These are phyloP conservation scores for Theretra japonica DNA, from an alignment of 2,888 invertebrate species.

Conservation along the genomic window DNA sequence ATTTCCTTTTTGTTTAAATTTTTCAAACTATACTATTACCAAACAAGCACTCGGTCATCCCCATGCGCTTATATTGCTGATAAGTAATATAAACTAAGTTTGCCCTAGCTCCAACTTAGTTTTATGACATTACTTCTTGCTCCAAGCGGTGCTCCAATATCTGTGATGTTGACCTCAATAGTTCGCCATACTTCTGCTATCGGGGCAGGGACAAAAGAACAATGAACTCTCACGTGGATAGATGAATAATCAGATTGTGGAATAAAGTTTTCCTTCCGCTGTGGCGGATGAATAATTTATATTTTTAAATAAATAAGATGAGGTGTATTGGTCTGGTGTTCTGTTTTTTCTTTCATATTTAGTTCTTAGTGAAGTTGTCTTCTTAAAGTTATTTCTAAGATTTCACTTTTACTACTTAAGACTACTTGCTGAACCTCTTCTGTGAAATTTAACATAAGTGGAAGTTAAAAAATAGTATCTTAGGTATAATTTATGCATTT, in stretches of 20 bases:
- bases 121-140: conserved; percentile 23
- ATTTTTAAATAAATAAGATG: too few relatives aligned
- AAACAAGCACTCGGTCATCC: neutral
- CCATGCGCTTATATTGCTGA: conserved; percentile 20
- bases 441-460: too few relatives aligned
- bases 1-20: too few relatives aligned
- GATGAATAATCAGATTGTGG: neutral
- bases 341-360: too few relatives aligned
- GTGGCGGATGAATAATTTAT: too few relatives aligned
- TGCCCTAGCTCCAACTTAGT: conserved; percentile 20
- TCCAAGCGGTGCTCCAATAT: conserved; percentile 25
- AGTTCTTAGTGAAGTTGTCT: too few relatives aligned
- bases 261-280: neutral
- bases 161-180: conserved; percentile 23
- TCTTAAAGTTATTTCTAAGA: too few relatives aligned
- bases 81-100: conserved; percentile 25
- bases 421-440: too few relatives aligned
- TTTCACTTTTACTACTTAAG: too few relatives aligned
- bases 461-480: too few relatives aligned
- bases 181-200: conserved; percentile 17
- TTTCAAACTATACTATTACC: neutral
- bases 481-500: too few relatives aligned
- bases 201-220: neutral
- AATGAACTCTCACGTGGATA: conserved; percentile 1
- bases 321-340: too few relatives aligned